A percentile compares a stretch with the other conserved stretches of the same genome.
phyloP scores from a whole-genome alignment of 1,140 invertebrate species.

The Trissolcus basalis region DNA sequence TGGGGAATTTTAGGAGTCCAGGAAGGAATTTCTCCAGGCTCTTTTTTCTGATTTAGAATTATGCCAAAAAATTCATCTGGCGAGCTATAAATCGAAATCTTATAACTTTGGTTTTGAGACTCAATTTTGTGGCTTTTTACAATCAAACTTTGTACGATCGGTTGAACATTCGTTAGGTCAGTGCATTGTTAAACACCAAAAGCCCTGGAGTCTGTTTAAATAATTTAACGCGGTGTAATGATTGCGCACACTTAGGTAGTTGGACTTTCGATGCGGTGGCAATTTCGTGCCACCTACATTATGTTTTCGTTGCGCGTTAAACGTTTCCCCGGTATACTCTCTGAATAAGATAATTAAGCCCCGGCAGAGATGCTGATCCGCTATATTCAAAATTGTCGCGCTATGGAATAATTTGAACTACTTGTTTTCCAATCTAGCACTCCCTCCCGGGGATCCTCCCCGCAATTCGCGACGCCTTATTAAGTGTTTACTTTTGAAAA shows the following conservation, averaged over 20 bases:
- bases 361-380: constrained; percentile 48
- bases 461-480: constrained; percentile 31
- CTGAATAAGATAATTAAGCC: constrained; percentile 61
- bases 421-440: constrained; percentile 53
- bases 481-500: constrained; percentile 26
- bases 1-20: too few relatives aligned
- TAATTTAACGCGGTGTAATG: constrained; percentile 47
- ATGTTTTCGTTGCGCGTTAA: constrained; percentile 57
- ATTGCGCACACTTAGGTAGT: constrained; percentile 51
- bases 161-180: not conserved
- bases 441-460: too few relatives aligned
- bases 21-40: too few relatives aligned
- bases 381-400: constrained; percentile 53
- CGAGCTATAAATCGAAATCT: too few relatives aligned
- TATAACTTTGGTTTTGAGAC: too few relatives aligned
- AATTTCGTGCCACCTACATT: constrained; percentile 53
- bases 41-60: too few relatives aligned
- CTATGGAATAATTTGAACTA: constrained; percentile 57
- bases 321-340: constrained; percentile 43
- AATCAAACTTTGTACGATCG: not conserved
- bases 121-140: not conserved
- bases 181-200: constrained; percentile 29
- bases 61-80: too few relatives aligned
- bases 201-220: constrained; percentile 26
- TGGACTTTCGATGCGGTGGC: constrained; percentile 42